Conservation (phyloP, 92 coral and sea anemone genomes). For the Parazoanthus darwini region DNA sequence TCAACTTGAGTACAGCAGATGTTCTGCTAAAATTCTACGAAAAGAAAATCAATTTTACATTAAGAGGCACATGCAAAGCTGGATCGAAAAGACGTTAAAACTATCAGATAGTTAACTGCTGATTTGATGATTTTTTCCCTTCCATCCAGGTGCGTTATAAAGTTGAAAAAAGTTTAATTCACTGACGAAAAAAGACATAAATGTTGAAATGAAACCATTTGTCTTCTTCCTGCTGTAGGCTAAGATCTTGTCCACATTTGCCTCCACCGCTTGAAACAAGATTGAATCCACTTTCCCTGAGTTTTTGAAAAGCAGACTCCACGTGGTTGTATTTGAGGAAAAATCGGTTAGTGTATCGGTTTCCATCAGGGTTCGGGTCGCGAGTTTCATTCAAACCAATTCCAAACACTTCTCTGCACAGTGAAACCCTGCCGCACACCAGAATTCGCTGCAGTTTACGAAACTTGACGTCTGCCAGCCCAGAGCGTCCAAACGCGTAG, state of each 20-base stretch:
- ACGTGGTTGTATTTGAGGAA: constrained; percentile 82
- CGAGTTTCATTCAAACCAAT: constrained; percentile 80
- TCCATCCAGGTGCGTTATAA: neutral
- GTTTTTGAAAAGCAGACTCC: constrained; percentile 83
- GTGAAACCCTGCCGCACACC: constrained; percentile 83
- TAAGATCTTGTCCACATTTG: constrained; percentile 56
- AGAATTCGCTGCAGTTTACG: constrained; percentile 85
- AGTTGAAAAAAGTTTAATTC: constrained; percentile 14
- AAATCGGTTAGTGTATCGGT: constrained; percentile 90
- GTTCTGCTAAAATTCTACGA: neutral
- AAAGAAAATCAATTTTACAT: neutral
- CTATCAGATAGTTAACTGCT: neutral
- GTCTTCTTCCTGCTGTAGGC: constrained; percentile 71
- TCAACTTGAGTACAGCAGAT: neutral
- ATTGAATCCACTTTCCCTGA: constrained; percentile 69
- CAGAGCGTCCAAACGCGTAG: constrained; percentile 86
- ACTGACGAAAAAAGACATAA: constrained; percentile 69
- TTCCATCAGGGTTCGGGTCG: constrained; percentile 79
- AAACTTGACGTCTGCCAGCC: constrained; percentile 85
- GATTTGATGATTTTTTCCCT: neutral
- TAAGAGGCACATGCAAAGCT: neutral
- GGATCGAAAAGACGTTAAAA: neutral
- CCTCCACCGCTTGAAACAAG: constrained; percentile 83
- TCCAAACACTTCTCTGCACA: constrained; percentile 89
- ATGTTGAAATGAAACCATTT: constrained; percentile 89